A percentile compares a stretch with the other conserved stretches of the same genome.
phyloP scores from a whole-genome alignment of 2,113 vertebrate species.

The Rhineura floridana region DNA sequence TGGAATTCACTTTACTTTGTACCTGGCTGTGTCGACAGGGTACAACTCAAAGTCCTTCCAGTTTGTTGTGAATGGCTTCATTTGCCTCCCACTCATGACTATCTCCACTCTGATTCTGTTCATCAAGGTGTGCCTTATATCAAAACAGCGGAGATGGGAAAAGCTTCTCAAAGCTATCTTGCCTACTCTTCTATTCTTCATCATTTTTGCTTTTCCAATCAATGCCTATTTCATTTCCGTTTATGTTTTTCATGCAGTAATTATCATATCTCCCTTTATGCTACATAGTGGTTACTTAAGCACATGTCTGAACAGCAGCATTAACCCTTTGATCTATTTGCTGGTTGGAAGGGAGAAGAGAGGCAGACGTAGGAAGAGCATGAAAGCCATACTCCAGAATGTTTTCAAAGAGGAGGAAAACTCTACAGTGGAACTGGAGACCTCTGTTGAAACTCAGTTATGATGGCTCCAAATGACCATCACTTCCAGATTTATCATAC shows the following conservation, averaged over 20 bases:
- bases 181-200: constrained; percentile 61
- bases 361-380: not conserved
- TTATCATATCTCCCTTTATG: too few relatives aligned
- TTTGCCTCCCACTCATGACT: constrained; percentile 60
- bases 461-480: not conserved
- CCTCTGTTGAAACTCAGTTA: not conserved
- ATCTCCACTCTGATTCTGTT: constrained; percentile 65
- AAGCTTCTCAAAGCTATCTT: constrained; percentile 54
- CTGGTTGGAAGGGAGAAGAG: not conserved
- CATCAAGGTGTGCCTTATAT: constrained; percentile 52
- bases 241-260: fast-evolving
- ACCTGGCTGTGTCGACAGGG: too few relatives aligned
- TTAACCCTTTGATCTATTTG: not conserved
- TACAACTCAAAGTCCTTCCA: too few relatives aligned
- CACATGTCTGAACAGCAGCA: not conserved
- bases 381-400: not conserved
- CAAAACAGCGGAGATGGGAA: not conserved
- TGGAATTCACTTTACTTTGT: not conserved
- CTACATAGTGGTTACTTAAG: too few relatives aligned
- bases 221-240: fast-evolving
- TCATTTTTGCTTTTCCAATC: constrained; percentile 38
- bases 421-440: not conserved
- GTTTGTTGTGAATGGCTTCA: constrained; percentile 36
- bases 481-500: too few relatives aligned
- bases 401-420: not conserved